Evolutionary conservation across 2,888 invertebrate genomes (phyloP).

Genomic region (Ophioninae sp.): DNA sequence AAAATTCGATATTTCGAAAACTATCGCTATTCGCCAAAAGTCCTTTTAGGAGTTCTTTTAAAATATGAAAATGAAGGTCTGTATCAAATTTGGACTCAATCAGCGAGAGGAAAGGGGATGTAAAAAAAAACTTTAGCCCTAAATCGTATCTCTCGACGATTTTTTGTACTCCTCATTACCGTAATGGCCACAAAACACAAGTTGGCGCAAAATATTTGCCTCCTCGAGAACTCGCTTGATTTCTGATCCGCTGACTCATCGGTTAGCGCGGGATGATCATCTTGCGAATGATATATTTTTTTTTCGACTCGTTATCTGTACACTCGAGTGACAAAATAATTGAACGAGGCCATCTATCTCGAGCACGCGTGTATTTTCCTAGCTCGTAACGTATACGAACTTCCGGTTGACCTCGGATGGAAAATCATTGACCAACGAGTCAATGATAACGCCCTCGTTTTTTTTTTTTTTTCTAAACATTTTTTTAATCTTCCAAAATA

Average conservation of each 20-base stretch:
- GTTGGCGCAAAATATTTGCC: conserved; percentile 6
- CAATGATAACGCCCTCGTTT: background rate
- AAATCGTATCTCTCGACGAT: conserved; percentile 12
- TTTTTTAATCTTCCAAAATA: background rate
- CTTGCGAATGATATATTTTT: background rate
- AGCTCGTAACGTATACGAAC: background rate
- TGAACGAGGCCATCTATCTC: background rate
- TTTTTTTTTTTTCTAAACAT: background rate
- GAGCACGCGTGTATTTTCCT: background rate
- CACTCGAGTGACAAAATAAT: background rate
- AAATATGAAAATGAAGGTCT: too few species aligned
- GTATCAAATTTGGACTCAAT: too few species aligned
- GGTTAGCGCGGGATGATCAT: background rate
- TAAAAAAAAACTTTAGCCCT: too few species aligned
- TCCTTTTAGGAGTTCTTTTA: too few species aligned
- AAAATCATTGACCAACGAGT: background rate
- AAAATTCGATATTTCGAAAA: too few species aligned
- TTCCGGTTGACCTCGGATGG: conserved; percentile 1
- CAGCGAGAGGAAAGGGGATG: too few species aligned
- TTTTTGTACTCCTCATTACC: conserved; percentile 2
- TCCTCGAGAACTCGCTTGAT: background rate
- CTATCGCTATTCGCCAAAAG: too few species aligned
- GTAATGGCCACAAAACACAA: background rate
- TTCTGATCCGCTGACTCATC: conserved; percentile 29
- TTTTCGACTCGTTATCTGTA: background rate